Percentiles rank a stretch among this genome's conserved stretches.
Evolutionary conservation across 2,888 invertebrate genomes (phyloP).

Genomic region (Quadroppia sp.): DNA sequence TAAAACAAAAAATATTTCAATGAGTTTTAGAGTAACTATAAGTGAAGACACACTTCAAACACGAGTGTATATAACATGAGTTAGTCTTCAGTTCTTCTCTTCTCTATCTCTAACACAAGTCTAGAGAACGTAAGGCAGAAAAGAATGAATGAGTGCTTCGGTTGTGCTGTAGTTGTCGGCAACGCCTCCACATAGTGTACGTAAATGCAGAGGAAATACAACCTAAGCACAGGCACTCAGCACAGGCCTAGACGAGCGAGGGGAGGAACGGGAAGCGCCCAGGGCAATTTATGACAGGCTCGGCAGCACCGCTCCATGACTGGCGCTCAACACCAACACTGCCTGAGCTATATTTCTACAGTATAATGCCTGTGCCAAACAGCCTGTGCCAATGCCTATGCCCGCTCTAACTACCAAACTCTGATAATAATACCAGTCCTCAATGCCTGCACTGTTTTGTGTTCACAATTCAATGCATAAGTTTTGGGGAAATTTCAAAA

Average conservation of each 20-base stretch:
- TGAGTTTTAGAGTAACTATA: not conserved
- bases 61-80: conserved; percentile 34
- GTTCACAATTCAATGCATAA: not conserved
- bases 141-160: conserved; percentile 34
- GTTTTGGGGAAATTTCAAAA: not conserved
- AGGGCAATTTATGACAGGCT: conserved; percentile 30
- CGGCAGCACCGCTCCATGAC: not conserved
- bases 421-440: not conserved
- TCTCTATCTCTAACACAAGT: conserved; percentile 30
- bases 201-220: conserved; percentile 37
- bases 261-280: conserved; percentile 35
- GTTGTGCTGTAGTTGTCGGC: conserved; percentile 32
- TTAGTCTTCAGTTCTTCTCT: conserved; percentile 2
- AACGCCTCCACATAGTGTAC: conserved; percentile 38
- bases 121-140: conserved; percentile 25
- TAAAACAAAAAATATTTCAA: not conserved
- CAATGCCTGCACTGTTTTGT: not conserved
- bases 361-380: no score
- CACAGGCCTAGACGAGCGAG: conserved; percentile 25
- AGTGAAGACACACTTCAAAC: conserved; percentile 32
- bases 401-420: no score
- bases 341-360: not conserved
- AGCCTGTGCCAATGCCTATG: no score
- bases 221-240: conserved; percentile 2
- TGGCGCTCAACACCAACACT: not conserved